Conservation (phyloP, 1,140 invertebrate species). For the Meloidogyne hapla region DNA sequence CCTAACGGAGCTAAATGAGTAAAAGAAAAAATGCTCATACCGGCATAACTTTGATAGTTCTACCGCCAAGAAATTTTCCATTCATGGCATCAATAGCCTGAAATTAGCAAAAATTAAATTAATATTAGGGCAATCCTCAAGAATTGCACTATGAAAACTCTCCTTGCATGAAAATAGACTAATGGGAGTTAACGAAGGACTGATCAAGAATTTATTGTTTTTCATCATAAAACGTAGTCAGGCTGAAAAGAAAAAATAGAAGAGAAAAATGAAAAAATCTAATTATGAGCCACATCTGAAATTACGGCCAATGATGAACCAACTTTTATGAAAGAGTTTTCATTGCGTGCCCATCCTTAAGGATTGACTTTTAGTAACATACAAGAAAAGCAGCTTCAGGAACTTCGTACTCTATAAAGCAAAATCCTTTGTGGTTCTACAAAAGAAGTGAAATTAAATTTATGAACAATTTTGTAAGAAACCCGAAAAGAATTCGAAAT, state of each 20-base stretch:
- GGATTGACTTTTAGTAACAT: not conserved
- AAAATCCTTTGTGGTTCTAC: slow-evolving; percentile 96
- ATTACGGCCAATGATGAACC: not conserved
- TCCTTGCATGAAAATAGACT: too few species aligned
- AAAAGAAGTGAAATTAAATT: slow-evolving; percentile 33
- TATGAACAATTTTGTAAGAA: not conserved
- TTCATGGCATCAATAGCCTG: slow-evolving; percentile 86
- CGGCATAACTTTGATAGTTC: slow-evolving; percentile 77
- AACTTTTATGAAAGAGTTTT: too few species aligned
- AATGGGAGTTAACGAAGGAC: too few species aligned
- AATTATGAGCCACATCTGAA: too few species aligned
- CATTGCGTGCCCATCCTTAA: not conserved
- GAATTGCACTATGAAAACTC: not conserved
- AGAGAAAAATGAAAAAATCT: not conserved
- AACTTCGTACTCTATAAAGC: slow-evolving; percentile 98
- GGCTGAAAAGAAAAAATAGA: not conserved
- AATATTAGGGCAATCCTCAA: not conserved
- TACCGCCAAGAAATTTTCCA: slow-evolving; percentile 93
- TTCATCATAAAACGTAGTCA: not conserved
- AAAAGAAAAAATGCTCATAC: not conserved
- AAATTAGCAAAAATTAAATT: not conserved
- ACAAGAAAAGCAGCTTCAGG: slow-evolving; percentile 97
- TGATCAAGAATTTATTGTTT: not conserved
- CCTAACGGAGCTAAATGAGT: slow-evolving; percentile 66
- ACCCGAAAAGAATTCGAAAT: not conserved